phyloP scores from a whole-genome alignment of 2,888 invertebrate genomes.

The Ectobius pallidus region DNA sequence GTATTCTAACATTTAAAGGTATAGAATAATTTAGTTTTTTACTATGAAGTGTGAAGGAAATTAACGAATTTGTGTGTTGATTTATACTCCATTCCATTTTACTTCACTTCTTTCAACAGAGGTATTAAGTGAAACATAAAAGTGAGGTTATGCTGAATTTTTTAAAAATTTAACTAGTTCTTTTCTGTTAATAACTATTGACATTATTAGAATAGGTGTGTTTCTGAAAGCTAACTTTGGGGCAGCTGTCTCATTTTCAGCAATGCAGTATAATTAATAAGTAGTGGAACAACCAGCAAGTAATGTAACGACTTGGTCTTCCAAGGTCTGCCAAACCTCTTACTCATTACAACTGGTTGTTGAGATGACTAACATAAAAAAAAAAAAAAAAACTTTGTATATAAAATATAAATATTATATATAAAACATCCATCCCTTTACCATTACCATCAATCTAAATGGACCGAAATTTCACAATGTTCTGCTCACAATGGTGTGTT shows the following conservation, averaged over 20 bases:
- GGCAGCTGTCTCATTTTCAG: conserved; percentile 15
- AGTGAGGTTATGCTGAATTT: too few species aligned
- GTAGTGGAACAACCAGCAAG: conserved; percentile 10
- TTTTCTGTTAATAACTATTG: too few species aligned
- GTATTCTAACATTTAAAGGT: too few species aligned
- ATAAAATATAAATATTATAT: conserved; percentile 1
- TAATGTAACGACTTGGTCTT: conserved; percentile 33
- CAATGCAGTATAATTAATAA: neutral
- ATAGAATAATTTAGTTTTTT: too few species aligned
- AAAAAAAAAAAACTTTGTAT: too few species aligned
- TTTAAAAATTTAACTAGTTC: too few species aligned
- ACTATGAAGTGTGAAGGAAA: too few species aligned
- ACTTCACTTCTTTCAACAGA: too few species aligned
- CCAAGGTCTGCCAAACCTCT: conserved; percentile 38
- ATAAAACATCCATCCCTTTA: neutral
- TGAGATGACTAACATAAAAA: conserved; percentile 23
- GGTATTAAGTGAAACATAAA: too few species aligned
- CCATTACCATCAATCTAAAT: conserved; percentile 2
- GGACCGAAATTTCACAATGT: conserved; percentile 11
- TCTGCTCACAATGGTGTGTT: conserved; percentile 29
- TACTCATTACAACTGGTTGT: conserved; percentile 21
- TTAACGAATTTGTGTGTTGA: too few species aligned
- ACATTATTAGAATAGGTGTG: neutral
- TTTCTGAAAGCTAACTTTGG: neutral
- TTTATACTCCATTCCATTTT: too few species aligned